Conservation (phyloP, 2,113 vertebrate genomes). For the Saguinus imperator region DNA sequence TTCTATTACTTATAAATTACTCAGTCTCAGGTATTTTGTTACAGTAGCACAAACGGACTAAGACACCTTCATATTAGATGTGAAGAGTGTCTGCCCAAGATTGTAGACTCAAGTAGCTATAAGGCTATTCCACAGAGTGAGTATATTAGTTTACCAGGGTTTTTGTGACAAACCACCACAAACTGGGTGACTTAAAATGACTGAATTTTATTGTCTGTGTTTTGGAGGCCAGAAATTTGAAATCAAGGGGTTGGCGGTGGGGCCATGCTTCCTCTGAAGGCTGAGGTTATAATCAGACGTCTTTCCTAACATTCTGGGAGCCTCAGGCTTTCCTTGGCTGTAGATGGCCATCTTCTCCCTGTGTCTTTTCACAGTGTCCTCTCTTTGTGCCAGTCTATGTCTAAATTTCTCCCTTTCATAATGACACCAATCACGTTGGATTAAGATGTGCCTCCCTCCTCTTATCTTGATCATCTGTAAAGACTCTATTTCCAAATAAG, state of each 20-base stretch:
- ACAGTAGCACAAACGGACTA: too few species aligned
- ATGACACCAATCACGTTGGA: background rate
- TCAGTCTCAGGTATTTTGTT: background rate
- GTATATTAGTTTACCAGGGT: background rate
- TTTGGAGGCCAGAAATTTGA: background rate
- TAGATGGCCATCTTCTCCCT: background rate
- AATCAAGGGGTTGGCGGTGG: background rate
- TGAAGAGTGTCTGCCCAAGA: too few species aligned
- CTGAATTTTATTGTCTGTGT: background rate
- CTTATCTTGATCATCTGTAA: background rate
- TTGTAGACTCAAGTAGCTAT: background rate
- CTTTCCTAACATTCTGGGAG: background rate
- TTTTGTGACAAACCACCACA: background rate
- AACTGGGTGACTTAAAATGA: background rate
- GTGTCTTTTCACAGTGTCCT: background rate
- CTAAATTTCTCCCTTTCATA: background rate
- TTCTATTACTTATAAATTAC: background rate
- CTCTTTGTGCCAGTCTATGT: background rate
- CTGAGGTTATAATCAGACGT: accelerated
- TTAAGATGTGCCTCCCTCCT: background rate
- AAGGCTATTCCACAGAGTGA: background rate
- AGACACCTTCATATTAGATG: background rate
- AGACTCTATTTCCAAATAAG: background rate
- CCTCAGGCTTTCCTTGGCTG: background rate
- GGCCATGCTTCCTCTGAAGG: background rate